These are phyloP conservation scores for Cantharis flavilabris DNA, from an alignment of 2,888 invertebrate genomes.

Conservation along the genomic window DNA sequence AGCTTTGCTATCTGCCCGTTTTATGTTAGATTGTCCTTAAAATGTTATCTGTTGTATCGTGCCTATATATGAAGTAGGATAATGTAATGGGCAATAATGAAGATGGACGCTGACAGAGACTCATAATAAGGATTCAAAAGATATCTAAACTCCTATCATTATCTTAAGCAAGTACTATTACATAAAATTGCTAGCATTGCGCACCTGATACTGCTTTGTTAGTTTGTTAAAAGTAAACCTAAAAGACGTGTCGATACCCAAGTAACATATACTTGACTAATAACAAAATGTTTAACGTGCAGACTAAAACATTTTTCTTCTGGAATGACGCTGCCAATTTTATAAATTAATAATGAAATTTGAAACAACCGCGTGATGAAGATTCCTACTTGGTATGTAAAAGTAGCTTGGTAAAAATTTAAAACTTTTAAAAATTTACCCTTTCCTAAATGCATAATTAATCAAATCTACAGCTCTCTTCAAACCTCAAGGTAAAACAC, in stretches of 20 bases:
- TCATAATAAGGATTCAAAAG: conserved; percentile 27
- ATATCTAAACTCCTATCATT: conserved; percentile 31
- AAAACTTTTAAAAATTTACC: neutral
- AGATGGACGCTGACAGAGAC: conserved; percentile 32
- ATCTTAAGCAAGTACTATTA: conserved; percentile 29
- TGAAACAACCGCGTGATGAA: neutral
- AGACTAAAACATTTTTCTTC: neutral
- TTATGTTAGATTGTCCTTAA: conserved; percentile 27
- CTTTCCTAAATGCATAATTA: neutral
- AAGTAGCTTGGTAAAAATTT: neutral
- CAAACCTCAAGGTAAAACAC: neutral
- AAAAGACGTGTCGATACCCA: neutral
- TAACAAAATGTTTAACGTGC: neutral
- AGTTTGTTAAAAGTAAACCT: neutral
- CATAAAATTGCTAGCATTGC: conserved; percentile 25
- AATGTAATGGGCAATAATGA: conserved; percentile 32
- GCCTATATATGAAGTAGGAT: conserved; percentile 29
- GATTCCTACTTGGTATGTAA: neutral
- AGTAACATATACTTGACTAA: neutral
- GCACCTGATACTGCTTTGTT: conserved; percentile 25
- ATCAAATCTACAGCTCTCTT: neutral
- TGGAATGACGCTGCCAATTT: neutral
- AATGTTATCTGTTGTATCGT: conserved; percentile 25
- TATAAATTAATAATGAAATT: neutral
- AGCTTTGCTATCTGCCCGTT: conserved; percentile 36